phyloP scores from a whole-genome alignment of 2,797 vertebrate genomes.

The Pachyuromys duprasi region DNA sequence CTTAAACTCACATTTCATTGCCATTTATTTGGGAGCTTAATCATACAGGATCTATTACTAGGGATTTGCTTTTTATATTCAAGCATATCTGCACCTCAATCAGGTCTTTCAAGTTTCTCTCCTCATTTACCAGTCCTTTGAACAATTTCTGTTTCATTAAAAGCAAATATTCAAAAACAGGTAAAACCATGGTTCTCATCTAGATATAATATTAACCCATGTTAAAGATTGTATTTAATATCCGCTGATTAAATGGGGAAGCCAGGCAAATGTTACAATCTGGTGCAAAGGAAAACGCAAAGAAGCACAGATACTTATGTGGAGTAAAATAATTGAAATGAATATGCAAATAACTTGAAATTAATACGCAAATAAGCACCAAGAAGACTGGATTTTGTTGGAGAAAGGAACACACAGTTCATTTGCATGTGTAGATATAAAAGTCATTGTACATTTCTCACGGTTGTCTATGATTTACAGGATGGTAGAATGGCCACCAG shows the following conservation, averaged over 20 bases:
- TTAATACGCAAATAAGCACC: background rate
- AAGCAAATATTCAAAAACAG: background rate
- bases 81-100: background rate
- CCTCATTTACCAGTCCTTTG: background rate
- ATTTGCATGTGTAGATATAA: background rate
- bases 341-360: background rate
- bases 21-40: background rate
- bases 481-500: background rate
- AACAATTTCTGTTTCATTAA: background rate
- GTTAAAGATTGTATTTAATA: conserved; percentile 6
- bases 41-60: background rate
- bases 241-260: background rate
- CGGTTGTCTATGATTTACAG: background rate
- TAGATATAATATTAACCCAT: conserved; percentile 8
- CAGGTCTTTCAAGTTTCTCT: background rate
- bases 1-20: background rate
- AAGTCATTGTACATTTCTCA: background rate
- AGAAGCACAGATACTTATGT: background rate
- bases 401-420: background rate
- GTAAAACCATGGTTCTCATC: background rate
- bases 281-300: background rate
- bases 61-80: background rate
- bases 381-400: background rate
- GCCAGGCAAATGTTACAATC: background rate
- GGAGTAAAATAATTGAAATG: background rate